These are phyloP conservation scores for Dolichotis patagonum DNA, from an alignment of 2,113 vertebrate genomes.

Conservation along the genomic window DNA sequence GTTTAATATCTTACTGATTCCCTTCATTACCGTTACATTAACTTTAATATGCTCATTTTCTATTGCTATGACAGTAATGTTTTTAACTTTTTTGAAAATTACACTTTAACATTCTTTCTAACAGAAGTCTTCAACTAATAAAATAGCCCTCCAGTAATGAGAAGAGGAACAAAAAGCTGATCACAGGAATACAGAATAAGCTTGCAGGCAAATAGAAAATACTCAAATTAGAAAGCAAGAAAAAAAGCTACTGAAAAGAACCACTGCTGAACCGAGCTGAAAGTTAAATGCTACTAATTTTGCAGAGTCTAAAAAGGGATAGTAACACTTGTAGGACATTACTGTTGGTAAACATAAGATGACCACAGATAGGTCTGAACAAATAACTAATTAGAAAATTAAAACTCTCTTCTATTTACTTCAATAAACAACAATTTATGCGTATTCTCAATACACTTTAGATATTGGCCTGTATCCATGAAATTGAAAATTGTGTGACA, in stretches of 20 bases:
- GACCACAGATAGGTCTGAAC: neutral
- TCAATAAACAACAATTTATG: neutral
- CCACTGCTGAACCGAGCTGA: neutral
- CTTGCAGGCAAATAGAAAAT: conserved; percentile 21
- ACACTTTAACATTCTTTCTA: neutral
- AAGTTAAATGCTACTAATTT: neutral
- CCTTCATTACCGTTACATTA: conserved; percentile 18
- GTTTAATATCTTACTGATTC: neutral
- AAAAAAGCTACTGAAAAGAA: neutral
- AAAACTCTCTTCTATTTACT: neutral
- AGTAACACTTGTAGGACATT: neutral
- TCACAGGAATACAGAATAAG: conserved; percentile 36
- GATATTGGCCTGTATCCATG: neutral
- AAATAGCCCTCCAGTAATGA: conserved; percentile 42
- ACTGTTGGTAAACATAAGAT: neutral
- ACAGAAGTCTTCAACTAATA: conserved; percentile 27
- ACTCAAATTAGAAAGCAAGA: conserved; percentile 30
- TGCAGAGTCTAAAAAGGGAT: neutral
- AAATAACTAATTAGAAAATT: neutral
- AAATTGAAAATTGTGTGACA: neutral
- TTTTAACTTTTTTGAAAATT: conserved; percentile 61
- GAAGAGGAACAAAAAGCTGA: conserved; percentile 37
- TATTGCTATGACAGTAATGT: neutral
- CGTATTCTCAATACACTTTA: neutral
- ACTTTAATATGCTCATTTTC: conserved; percentile 1